phyloP scores from a whole-genome alignment of 2,888 invertebrate genomes.

The Apotomis turbidana region DNA sequence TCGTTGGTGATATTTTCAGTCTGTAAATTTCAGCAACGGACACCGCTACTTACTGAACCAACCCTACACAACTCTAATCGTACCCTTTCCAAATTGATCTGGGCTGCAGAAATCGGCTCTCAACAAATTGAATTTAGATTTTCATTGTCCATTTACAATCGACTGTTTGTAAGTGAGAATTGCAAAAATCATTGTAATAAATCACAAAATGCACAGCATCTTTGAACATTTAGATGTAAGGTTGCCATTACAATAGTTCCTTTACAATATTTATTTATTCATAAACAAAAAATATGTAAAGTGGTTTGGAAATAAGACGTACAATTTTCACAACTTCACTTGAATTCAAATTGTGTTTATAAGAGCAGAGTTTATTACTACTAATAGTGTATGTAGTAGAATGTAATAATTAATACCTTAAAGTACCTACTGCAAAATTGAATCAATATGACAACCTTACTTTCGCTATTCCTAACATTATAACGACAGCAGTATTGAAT shows the following conservation, averaged over 20 bases:
- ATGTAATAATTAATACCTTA: not conserved
- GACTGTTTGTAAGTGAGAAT: conserved; percentile 18
- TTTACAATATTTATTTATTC: conserved; percentile 23
- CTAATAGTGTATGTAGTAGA: not conserved
- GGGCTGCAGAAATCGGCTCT: conserved; percentile 65
- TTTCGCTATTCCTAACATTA: conserved; percentile 47
- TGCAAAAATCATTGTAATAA: conserved; percentile 38
- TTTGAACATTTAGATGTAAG: conserved; percentile 68
- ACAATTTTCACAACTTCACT: not conserved
- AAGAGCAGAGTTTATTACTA: not conserved
- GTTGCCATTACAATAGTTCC: conserved; percentile 67
- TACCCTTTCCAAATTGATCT: conserved; percentile 58
- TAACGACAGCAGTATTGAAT: conserved; percentile 37
- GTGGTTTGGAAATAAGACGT: not conserved
- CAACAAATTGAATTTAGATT: conserved; percentile 60
- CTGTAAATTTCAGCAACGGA: conserved; percentile 81
- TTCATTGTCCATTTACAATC: conserved; percentile 22
- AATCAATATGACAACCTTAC: conserved; percentile 70
- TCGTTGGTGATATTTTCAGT: conserved; percentile 77
- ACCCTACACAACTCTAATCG: conserved; percentile 58
- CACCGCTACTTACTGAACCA: conserved; percentile 74
- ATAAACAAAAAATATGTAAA: conserved; percentile 23
- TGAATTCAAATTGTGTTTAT: conserved; percentile 1
- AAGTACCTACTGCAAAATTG: not conserved
- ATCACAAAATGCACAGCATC: conserved; percentile 55